Base-by-base conservation (phyloP, 2,888 invertebrate species). In the Linnaemya vulpina region DNA sequence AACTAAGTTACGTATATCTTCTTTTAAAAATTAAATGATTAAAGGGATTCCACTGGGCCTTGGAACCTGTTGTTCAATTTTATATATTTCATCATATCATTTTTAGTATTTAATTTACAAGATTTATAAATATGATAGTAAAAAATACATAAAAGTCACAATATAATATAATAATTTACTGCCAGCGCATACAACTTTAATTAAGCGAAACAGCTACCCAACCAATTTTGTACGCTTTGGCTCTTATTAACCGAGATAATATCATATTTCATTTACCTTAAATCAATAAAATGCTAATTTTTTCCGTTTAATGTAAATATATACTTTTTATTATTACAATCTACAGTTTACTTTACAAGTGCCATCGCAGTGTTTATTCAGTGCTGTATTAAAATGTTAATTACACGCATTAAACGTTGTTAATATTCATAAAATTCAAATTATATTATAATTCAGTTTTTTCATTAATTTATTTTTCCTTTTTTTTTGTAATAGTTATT, bases 391-490 rank as follows among this genome's bases (percentile, higher is more conserved):
- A 71, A 71, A 83, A 83, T 67, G 71, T 83, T 83, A 77, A 73
- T 83, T 77, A 82, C 20, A 73, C n/a, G 43, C 63, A 65, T 82
- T 76, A 74, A 63, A 76, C 30, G 70, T 70, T 76, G 49, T 76
- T 82, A 76, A 76, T 83, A 83, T 83, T 65, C 82, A 82, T 77
- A 40, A 65, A 76, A 75, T 81, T 55, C 35, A 25, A 22, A 76
- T 79, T 46, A 63, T 58, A 49, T 46, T 55, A 60, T 46, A n/a
- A n/a, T n/a, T n/a, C n/a, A 15, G 3, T 46, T 46, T 53, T 35
- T 22, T 30, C 38, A 35, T 22, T 17, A 40, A 13, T 20, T n/a
- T 58, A 30, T 58, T 35, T 9, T 53, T 3, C 22, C 38, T 43
- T 43, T 13, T n/a, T 35, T 58, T 30, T 60, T 15, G 10, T 58